phyloP scores from a whole-genome alignment of 2,888 invertebrate species.

The Eristalis intricaria region DNA sequence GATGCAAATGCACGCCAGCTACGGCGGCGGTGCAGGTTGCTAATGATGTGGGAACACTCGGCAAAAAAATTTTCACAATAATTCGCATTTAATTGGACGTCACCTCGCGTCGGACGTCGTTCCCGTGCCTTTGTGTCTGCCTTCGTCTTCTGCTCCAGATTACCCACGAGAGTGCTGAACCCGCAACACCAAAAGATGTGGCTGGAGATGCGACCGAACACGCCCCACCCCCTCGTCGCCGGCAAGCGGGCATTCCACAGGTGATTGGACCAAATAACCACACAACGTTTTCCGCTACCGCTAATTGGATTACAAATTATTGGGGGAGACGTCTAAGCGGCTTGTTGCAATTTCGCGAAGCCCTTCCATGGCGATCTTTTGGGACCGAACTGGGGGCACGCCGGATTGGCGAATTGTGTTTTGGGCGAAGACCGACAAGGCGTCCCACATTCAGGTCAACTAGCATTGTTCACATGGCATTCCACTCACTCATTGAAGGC shows the following conservation, averaged over 20 bases:
- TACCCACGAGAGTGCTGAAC: constrained; percentile 1
- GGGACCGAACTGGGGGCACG: neutral
- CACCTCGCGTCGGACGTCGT: neutral
- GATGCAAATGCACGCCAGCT: neutral
- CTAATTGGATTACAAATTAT: constrained; percentile 36
- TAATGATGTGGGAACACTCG: constrained; percentile 11
- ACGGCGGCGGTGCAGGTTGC: neutral
- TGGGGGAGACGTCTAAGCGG: constrained; percentile 8
- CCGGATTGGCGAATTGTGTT: neutral
- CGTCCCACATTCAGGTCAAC: constrained; percentile 10
- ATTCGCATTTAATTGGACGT: constrained; percentile 5
- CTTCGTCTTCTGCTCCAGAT: neutral
- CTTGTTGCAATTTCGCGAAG: constrained; percentile 22
- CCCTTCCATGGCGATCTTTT: constrained; percentile 1
- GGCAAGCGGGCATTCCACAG: neutral
- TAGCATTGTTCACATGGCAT: constrained; percentile 8
- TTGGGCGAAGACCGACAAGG: neutral
- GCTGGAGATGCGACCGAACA: constrained; percentile 1
- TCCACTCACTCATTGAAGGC: neutral
- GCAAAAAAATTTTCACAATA: neutral
- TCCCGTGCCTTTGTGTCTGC: neutral
- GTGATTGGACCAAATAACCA: constrained; percentile 5
- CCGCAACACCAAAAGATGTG: neutral
- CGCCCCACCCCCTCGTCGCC: neutral
- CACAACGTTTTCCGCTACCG: constrained; percentile 8